phyloP scores from a whole-genome alignment of 1,140 invertebrate genomes.

The Drosophila eugracilis region DNA sequence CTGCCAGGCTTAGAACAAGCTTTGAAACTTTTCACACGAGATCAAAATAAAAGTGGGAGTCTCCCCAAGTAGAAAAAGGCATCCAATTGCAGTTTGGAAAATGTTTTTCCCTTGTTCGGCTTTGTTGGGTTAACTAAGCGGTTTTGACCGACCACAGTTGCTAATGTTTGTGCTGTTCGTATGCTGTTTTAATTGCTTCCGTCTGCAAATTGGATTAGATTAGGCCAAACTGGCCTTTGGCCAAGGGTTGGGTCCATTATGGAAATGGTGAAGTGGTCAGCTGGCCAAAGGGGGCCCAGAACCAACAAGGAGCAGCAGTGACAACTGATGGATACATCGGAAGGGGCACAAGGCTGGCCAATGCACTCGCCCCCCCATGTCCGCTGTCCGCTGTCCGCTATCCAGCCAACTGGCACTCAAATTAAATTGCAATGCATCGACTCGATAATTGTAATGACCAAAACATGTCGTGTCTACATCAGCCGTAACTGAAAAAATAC shows the following conservation, averaged over 20 bases:
- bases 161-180: slow-evolving; percentile 25
- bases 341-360: slow-evolving; percentile 26
- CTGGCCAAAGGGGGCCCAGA: background rate
- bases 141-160: slow-evolving; percentile 23
- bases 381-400: slow-evolving; percentile 6
- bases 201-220: slow-evolving; percentile 44
- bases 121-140: slow-evolving; percentile 35
- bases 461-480: slow-evolving; percentile 70
- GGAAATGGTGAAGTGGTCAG: slow-evolving; percentile 14
- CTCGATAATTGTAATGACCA: slow-evolving; percentile 72
- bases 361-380: slow-evolving; percentile 12
- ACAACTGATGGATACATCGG: slow-evolving; percentile 27
- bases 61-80: slow-evolving; percentile 1
- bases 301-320: slow-evolving; percentile 3
- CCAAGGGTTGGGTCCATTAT: slow-evolving; percentile 14
- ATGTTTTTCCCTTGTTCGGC: slow-evolving; percentile 26
- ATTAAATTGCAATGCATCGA: slow-evolving; percentile 64
- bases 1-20: slow-evolving; percentile 7
- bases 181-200: slow-evolving; percentile 47
- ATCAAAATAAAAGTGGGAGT: background rate
- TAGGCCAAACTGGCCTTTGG: slow-evolving; percentile 28
- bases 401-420: slow-evolving; percentile 44
- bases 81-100: slow-evolving; percentile 18
- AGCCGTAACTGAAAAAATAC: slow-evolving; percentile 3
- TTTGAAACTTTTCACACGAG: slow-evolving; percentile 7